These are phyloP conservation scores for Eidolon helvum DNA, from an alignment of 2,113 vertebrate genomes.

Conservation along the genomic window DNA sequence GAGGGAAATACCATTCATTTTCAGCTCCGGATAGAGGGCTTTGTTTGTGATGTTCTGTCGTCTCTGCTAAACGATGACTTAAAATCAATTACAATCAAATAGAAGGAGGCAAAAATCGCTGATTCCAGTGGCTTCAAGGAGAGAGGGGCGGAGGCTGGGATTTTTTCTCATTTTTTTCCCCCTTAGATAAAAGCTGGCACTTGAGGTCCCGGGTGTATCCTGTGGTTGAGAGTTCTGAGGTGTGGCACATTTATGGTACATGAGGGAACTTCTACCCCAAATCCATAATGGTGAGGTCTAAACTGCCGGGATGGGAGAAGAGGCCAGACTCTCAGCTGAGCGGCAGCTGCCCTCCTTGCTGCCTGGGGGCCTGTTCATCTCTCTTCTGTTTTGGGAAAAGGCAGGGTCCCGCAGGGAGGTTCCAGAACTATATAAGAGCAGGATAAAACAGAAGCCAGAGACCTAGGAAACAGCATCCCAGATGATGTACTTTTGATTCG, in stretches of 20 bases:
- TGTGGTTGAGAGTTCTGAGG: background rate
- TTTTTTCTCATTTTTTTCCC: background rate
- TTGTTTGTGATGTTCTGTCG: background rate
- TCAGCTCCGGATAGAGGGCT: background rate
- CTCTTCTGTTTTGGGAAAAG: background rate
- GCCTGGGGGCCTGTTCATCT: background rate
- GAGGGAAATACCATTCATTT: constrained; percentile 17
- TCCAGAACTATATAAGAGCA: background rate
- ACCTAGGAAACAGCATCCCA: background rate
- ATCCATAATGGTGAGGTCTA: background rate
- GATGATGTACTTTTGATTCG: background rate
- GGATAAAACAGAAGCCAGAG: background rate
- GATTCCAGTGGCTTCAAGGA: background rate
- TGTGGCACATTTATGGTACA: background rate
- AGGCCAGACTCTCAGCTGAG: background rate
- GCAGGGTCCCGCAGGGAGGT: background rate
- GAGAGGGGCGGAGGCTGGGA: background rate
- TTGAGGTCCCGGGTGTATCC: background rate
- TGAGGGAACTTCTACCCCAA: background rate
- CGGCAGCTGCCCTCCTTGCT: background rate
- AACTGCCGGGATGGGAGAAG: background rate
- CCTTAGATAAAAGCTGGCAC: background rate
- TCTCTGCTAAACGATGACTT: constrained; percentile 47
- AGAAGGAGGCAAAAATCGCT: constrained; percentile 15
- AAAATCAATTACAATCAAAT: constrained; percentile 60